phyloP scores from a whole-genome alignment of 2,888 invertebrate species.

The Pelosia muscerda region DNA sequence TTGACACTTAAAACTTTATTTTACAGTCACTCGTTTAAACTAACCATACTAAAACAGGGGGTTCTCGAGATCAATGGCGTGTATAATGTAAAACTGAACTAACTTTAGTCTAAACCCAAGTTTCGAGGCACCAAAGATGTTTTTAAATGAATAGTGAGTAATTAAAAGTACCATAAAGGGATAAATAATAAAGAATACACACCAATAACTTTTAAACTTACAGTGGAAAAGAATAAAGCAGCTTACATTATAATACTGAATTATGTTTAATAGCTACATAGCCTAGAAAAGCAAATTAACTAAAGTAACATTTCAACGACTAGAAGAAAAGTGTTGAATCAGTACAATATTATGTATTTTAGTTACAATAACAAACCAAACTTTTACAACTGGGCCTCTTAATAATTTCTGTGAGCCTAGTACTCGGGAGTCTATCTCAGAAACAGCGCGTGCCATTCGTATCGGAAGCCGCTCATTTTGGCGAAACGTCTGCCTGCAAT shows the following conservation, averaged over 20 bases:
- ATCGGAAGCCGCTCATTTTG: constrained; percentile 48
- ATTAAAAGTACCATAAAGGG: background rate
- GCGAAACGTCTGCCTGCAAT: constrained; percentile 58
- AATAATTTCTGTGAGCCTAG: constrained; percentile 62
- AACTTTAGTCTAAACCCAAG: too few relatives aligned
- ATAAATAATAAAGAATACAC: background rate
- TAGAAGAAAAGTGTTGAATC: too few relatives aligned
- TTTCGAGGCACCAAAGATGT: background rate
- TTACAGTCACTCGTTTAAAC: too few relatives aligned
- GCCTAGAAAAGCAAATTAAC: too few relatives aligned
- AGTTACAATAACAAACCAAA: background rate
- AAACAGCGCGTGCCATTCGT: constrained; percentile 63
- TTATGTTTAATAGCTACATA: too few relatives aligned
- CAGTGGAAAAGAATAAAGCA: background rate
- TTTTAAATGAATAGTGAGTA: too few relatives aligned
- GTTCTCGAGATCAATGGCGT: too few relatives aligned
- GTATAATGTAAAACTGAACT: too few relatives aligned
- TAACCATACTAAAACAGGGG: too few relatives aligned
- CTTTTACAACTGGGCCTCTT: constrained; percentile 34
- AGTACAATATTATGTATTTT: too few relatives aligned
- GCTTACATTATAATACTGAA: background rate
- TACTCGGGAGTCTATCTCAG: constrained; percentile 59
- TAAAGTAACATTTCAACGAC: background rate
- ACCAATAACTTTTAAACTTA: too few relatives aligned
- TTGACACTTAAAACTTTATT: too few relatives aligned